These are phyloP conservation scores for Silurus meridionalis DNA, from an alignment of 2,113 vertebrate species.

Conservation along the genomic window DNA sequence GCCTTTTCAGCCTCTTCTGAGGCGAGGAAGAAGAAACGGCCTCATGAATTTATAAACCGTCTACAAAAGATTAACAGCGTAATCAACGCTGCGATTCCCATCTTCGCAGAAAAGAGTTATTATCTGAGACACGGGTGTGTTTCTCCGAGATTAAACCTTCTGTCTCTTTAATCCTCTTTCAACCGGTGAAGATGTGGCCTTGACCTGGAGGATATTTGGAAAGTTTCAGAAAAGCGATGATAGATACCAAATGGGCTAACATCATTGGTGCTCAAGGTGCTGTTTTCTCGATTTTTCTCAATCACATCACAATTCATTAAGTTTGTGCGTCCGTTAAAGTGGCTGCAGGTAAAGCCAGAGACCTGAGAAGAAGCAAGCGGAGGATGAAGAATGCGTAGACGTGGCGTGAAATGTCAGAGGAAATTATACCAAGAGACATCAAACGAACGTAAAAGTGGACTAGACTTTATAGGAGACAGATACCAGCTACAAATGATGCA, in stretches of 20 bases:
- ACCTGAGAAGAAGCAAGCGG: constrained; percentile 9
- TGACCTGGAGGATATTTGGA: constrained; percentile 28
- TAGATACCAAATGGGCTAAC: neutral
- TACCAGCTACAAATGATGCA: constrained; percentile 43
- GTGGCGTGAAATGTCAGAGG: constrained; percentile 23
- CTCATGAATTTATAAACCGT: constrained; percentile 66
- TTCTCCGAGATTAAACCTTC: constrained; percentile 43
- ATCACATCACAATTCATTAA: neutral
- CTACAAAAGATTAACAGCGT: constrained; percentile 64
- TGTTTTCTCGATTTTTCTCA: no score
- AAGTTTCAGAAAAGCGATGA: neutral
- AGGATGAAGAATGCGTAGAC: constrained; percentile 25
- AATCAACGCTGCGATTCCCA: constrained; percentile 59
- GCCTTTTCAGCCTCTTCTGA: constrained; percentile 52
- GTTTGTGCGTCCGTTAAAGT: neutral
- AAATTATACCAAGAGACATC: constrained; percentile 36
- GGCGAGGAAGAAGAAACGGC: constrained; percentile 57
- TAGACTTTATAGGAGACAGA: constrained; percentile 25
- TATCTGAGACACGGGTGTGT: constrained; percentile 37
- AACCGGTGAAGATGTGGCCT: constrained; percentile 6
- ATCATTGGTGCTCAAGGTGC: neutral
- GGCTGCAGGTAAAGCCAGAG: neutral
- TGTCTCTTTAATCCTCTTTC: constrained; percentile 45
- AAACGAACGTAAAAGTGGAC: constrained; percentile 40
- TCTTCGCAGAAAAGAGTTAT: constrained; percentile 53